A percentile compares a stretch with the other conserved stretches of the same genome.
Conservation (phyloP, 2,113 vertebrate genomes). For the Pseudolaguvia tuberculata region DNA sequence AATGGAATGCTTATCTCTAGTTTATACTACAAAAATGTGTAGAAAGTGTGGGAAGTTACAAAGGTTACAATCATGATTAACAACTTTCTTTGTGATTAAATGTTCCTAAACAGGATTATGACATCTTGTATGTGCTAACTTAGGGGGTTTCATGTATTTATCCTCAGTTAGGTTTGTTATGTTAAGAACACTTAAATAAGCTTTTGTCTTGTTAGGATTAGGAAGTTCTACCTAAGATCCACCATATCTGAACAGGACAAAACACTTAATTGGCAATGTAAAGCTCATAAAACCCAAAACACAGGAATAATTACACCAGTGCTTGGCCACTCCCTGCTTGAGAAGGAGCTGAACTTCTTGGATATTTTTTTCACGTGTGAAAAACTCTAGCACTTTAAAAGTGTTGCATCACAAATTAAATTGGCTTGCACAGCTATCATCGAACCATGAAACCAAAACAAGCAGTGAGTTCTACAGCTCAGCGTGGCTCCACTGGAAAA, state of each 20-base stretch:
- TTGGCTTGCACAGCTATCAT: background rate
- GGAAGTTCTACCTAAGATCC: background rate
- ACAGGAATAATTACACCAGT: background rate
- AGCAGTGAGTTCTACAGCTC: background rate
- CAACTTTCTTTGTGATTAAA: too few species aligned
- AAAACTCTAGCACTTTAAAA: background rate
- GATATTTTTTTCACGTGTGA: background rate
- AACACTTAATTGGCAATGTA: background rate
- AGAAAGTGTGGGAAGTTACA: background rate
- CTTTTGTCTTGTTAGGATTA: too few species aligned
- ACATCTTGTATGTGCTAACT: background rate
- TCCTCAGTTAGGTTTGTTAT: background rate
- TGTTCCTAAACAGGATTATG: background rate
- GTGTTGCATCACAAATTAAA: background rate
- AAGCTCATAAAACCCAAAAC: background rate
- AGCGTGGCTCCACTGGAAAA: background rate
- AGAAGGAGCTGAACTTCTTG: background rate
- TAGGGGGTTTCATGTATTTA: background rate
- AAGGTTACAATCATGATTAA: background rate
- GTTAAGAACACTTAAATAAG: too few species aligned
- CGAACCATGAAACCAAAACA: background rate
- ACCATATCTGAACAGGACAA: background rate
- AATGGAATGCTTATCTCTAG: too few species aligned
- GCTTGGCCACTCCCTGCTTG: background rate
- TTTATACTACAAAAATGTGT: too few species aligned